These are phyloP conservation scores for Hoplostethus mediterraneus DNA, from an alignment of 2,797 vertebrate species.

Conservation along the genomic window DNA sequence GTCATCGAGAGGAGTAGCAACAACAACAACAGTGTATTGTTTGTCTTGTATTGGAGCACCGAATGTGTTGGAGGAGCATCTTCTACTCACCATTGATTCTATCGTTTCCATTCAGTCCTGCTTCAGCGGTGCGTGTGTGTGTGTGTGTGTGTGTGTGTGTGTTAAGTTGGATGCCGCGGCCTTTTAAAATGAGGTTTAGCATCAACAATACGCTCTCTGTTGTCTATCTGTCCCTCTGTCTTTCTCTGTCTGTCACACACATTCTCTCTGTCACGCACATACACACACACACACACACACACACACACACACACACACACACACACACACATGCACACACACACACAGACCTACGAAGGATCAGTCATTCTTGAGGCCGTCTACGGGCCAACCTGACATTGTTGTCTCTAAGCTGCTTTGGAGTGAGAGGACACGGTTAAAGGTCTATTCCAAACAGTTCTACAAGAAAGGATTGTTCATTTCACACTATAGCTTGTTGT, in stretches of 20 bases:
- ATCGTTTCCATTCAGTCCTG: slow-evolving; percentile 44
- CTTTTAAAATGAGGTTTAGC: slow-evolving; percentile 48
- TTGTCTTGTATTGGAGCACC: slow-evolving; percentile 6
- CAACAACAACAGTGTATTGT: slow-evolving; percentile 18
- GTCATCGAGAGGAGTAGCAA: not conserved
- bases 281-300: slow-evolving; percentile 30
- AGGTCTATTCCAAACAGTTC: slow-evolving; percentile 69
- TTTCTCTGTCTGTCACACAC: slow-evolving; percentile 24
- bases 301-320: slow-evolving; percentile 16
- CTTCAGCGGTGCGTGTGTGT: slow-evolving; percentile 8
- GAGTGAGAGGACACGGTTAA: slow-evolving; percentile 67
- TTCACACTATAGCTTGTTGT: slow-evolving; percentile 52
- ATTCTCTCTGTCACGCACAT: slow-evolving; percentile 10
- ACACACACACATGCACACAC: slow-evolving; percentile 7
- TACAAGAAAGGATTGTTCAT: slow-evolving; percentile 49
- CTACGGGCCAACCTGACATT: slow-evolving; percentile 70
- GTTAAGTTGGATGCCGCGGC: not conserved
- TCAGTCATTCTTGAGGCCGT: slow-evolving; percentile 74
- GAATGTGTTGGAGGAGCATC: slow-evolving; percentile 16
- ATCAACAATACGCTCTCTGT: slow-evolving; percentile 36
- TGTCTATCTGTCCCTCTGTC: slow-evolving; percentile 29
- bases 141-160: not conserved
- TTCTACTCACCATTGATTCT: slow-evolving; percentile 36
- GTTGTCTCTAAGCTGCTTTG: slow-evolving; percentile 78
- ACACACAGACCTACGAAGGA: slow-evolving; percentile 54